A percentile compares a stretch with the other conserved stretches of the same genome.
phyloP scores from a whole-genome alignment of 2,797 vertebrate genomes.

The Siniperca scherzeri region DNA sequence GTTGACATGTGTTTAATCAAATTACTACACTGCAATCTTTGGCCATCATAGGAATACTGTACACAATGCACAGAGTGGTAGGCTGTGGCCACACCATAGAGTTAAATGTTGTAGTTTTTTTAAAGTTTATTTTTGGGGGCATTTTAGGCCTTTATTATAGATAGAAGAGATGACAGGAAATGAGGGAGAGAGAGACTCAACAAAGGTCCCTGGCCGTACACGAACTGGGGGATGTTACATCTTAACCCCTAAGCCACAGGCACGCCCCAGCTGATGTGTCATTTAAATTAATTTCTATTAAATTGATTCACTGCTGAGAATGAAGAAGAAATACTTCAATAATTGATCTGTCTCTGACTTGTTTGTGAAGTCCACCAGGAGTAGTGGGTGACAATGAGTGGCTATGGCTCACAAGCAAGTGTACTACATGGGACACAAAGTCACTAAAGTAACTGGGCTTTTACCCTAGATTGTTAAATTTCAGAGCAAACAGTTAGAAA shows the following conservation, averaged over 20 bases:
- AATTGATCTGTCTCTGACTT: not conserved
- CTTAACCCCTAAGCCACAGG: too few relatives aligned
- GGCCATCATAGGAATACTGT: not conserved
- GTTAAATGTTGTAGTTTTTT: too few relatives aligned
- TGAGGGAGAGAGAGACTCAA: not conserved
- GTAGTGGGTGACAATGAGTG: not conserved
- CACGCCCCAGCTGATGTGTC: too few relatives aligned
- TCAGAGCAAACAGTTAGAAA: conserved; percentile 2
- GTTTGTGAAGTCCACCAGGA: not conserved
- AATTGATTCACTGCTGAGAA: not conserved
- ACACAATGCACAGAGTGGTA: not conserved
- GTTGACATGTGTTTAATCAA: not conserved
- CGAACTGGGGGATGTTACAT: not conserved
- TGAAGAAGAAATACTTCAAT: not conserved
- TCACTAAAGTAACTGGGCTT: too few relatives aligned
- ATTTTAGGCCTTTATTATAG: not conserved
- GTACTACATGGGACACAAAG: not conserved
- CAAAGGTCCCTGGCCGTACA: not conserved
- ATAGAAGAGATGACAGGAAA: not conserved
- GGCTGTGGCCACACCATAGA: too few relatives aligned
- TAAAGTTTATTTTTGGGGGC: not conserved
- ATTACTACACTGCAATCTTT: not conserved
- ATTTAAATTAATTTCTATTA: too few relatives aligned
- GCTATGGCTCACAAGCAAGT: not conserved
- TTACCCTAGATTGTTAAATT: not conserved